A percentile compares a stretch with the other conserved stretches of the same genome.
Conservation (phyloP, 2,888 invertebrate species). For the Ptilodon capucinus region DNA sequence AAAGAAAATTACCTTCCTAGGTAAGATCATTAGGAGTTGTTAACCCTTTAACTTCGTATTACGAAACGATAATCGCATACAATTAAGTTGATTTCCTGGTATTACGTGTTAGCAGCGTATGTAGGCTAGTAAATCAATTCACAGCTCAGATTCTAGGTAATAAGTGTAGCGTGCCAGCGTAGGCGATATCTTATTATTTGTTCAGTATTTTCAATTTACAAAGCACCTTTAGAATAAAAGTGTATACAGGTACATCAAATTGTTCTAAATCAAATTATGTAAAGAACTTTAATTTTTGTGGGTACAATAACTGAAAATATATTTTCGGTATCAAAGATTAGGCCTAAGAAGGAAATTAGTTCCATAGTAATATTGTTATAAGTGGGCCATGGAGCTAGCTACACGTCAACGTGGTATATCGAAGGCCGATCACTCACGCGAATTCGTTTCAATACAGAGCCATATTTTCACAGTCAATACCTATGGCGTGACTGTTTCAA, state of each 20-base stretch:
- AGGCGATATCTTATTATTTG: not conserved
- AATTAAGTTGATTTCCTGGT: not conserved
- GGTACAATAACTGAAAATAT: too few relatives aligned
- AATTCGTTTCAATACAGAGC: not conserved
- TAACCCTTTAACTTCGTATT: not conserved
- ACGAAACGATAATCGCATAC: not conserved
- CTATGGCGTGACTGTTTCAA: not conserved
- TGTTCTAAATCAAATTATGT: too few relatives aligned
- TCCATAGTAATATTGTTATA: not conserved
- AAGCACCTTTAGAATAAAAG: too few relatives aligned
- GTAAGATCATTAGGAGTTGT: too few relatives aligned
- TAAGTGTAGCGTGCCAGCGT: not conserved
- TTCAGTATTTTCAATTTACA: not conserved
- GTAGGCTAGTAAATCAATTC: not conserved
- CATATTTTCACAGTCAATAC: not conserved
- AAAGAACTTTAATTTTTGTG: too few relatives aligned
- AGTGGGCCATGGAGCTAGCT: not conserved
- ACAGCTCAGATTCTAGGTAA: not conserved
- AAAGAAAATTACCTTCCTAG: too few relatives aligned
- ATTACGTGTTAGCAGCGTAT: not conserved
- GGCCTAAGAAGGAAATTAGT: not conserved
- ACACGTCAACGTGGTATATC: constrained; percentile 12
- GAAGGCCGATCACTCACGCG: constrained; percentile 16
- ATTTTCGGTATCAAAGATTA: too few relatives aligned
- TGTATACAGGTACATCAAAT: too few relatives aligned